phyloP scores from a whole-genome alignment of 2,113 vertebrate species.

The Emydocephalus ijimae region DNA sequence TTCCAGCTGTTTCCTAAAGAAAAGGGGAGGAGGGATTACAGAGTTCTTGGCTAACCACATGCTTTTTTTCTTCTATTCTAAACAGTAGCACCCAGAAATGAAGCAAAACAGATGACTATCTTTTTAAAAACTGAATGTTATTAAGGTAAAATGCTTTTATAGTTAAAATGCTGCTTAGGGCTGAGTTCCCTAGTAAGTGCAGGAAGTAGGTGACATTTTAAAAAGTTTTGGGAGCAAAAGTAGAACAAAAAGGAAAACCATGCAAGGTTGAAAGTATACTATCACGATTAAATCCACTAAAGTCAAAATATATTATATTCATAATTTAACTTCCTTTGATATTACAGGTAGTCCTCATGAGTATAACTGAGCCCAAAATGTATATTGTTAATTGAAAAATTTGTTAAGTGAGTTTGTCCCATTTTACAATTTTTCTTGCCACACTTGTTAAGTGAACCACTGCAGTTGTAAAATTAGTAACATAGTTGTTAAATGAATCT shows the following conservation, averaged over 20 bases:
- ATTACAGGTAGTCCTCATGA: not conserved
- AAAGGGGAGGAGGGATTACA: not conserved
- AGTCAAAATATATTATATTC: not conserved
- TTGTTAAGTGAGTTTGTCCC: not conserved
- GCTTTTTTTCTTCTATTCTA: not conserved
- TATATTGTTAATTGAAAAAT: not conserved
- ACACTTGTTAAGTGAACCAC: too few relatives aligned
- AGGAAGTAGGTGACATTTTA: not conserved
- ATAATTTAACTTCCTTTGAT: not conserved
- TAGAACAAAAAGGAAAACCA: not conserved
- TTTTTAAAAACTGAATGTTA: not conserved
- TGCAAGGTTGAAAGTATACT: not conserved
- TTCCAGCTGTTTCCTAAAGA: slow-evolving; percentile 58
- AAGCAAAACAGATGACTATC: not conserved
- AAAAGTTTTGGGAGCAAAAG: not conserved
- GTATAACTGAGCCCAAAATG: not conserved
- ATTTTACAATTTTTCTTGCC: not conserved
- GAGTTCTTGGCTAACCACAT: not conserved
- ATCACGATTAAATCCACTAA: not conserved
- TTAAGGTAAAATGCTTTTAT: not conserved
- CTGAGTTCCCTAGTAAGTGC: not conserved
- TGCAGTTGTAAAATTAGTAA: too few relatives aligned
- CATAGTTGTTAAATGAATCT: too few relatives aligned
- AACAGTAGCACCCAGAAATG: not conserved
- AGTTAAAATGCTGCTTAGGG: not conserved